Percentiles rank a stretch among this genome's conserved stretches.
Evolutionary conservation across 2,113 vertebrate genomes (phyloP).

Genomic region (Xiphorhynchus elegans): DNA sequence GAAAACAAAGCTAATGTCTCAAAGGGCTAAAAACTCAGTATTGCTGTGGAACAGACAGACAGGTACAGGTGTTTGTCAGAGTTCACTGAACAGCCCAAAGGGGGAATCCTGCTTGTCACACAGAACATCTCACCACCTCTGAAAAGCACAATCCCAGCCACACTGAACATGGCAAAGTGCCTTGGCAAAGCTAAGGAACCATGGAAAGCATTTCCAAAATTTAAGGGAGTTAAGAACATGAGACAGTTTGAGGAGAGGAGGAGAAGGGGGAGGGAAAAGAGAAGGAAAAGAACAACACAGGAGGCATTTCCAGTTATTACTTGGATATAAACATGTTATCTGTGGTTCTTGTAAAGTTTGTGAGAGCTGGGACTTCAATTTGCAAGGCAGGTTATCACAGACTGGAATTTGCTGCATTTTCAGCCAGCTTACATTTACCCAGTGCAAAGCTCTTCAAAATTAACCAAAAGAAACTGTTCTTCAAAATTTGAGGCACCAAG

Average conservation of each 20-base stretch:
- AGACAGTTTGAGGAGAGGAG: neutral
- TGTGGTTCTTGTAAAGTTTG: neutral
- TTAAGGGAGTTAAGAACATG: neutral
- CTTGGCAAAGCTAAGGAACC: neutral
- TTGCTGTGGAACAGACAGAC: neutral
- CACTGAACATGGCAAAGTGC: neutral
- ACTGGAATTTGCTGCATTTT: neutral
- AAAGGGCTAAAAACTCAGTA: constrained; percentile 7
- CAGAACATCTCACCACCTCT: neutral
- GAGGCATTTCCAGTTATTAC: neutral
- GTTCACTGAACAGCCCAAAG: neutral
- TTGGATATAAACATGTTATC: neutral
- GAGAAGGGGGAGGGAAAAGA: neutral
- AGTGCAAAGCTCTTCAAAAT: constrained; percentile 19
- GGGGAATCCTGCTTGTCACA: neutral
- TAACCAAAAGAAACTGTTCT: constrained; percentile 52
- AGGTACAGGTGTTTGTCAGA: neutral
- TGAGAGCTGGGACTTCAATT: neutral
- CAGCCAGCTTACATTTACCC: neutral
- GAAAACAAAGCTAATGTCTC: neutral
- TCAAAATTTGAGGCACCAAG: constrained; percentile 59
- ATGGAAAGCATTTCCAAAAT: neutral
- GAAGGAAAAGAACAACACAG: neutral
- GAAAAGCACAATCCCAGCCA: neutral
- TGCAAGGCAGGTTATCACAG: neutral